phyloP scores from a whole-genome alignment of 2,888 invertebrate species.

The Brachypalpus laphriformis region DNA sequence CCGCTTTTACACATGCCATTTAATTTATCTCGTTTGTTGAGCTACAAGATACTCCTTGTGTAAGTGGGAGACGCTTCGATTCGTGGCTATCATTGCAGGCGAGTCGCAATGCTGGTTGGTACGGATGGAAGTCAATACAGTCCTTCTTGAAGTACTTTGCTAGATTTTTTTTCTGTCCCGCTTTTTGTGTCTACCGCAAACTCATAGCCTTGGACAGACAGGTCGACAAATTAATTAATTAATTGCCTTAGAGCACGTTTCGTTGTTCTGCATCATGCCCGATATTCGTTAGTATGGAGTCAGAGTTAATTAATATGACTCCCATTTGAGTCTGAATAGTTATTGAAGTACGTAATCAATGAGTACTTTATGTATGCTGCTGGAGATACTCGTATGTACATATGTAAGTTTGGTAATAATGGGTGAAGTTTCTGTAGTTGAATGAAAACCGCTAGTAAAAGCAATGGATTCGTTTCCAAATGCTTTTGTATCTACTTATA shows the following conservation, averaged over 20 bases:
- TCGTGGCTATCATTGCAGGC: constrained; percentile 50
- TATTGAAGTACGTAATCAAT: constrained; percentile 27
- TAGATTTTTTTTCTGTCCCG: constrained; percentile 10
- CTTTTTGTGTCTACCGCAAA: constrained; percentile 34
- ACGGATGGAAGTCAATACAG: constrained; percentile 21
- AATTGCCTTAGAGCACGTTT: constrained; percentile 71
- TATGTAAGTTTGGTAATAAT: no score
- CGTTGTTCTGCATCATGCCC: constrained; percentile 17
- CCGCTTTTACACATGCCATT: constrained; percentile 73
- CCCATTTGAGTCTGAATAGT: constrained; percentile 57
- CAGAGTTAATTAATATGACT: constrained; percentile 72
- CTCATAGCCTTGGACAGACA: constrained; percentile 48
- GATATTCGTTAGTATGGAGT: constrained; percentile 33
- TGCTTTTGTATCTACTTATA: no score
- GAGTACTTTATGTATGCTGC: not conserved
- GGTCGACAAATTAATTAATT: constrained; percentile 74
- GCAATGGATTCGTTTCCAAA: no score
- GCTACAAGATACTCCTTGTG: constrained; percentile 66
- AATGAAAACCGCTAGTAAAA: no score
- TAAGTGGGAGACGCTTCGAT: constrained; percentile 36
- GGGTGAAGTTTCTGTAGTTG: no score
- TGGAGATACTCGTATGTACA: no score
- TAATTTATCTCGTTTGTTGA: constrained; percentile 74
- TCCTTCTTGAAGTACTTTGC: constrained; percentile 39
- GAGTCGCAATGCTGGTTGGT: constrained; percentile 15